A percentile compares a stretch with the other conserved stretches of the same genome.
Conservation (phyloP, 37 sponge, comb jelly and placozoan species). For the Amphimedon queenslandica region DNA sequence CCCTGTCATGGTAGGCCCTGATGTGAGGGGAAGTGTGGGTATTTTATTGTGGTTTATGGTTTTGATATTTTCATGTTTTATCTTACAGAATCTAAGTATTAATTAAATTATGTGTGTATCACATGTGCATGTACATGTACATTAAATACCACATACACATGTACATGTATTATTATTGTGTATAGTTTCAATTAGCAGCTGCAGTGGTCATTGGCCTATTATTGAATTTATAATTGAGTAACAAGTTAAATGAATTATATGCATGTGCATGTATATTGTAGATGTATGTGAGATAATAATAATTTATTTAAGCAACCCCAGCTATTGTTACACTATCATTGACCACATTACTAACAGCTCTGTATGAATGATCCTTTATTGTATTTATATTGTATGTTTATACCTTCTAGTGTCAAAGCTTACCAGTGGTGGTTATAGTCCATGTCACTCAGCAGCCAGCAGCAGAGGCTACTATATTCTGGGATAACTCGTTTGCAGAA, state of each 20-base stretch:
- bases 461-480: conserved; percentile 97
- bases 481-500: conserved; percentile 96
- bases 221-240: too few relatives aligned
- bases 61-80: not conserved
- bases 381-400: not conserved
- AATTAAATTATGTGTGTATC: not conserved
- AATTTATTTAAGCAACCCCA: too few relatives aligned
- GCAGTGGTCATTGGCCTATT: not conserved
- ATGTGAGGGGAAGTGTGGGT: not conserved
- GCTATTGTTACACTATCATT: too few relatives aligned
- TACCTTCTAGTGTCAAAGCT: conserved; percentile 21
- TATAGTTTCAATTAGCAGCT: too few relatives aligned
- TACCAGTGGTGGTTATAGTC: conserved; percentile 95
- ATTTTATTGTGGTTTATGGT: not conserved
- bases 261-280: too few relatives aligned
- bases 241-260: too few relatives aligned
- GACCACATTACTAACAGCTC: not conserved
- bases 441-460: conserved; percentile 90
- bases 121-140: conserved; percentile 2
- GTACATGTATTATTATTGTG: too few relatives aligned
- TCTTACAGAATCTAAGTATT: too few relatives aligned
- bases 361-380: not conserved
- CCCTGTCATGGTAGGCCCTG: conserved; percentile 31
- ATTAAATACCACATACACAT: conserved; percentile 27
- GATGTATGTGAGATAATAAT: too few relatives aligned